Conservation (phyloP, 2,113 vertebrate species). For the Erythrocebus patas region DNA sequence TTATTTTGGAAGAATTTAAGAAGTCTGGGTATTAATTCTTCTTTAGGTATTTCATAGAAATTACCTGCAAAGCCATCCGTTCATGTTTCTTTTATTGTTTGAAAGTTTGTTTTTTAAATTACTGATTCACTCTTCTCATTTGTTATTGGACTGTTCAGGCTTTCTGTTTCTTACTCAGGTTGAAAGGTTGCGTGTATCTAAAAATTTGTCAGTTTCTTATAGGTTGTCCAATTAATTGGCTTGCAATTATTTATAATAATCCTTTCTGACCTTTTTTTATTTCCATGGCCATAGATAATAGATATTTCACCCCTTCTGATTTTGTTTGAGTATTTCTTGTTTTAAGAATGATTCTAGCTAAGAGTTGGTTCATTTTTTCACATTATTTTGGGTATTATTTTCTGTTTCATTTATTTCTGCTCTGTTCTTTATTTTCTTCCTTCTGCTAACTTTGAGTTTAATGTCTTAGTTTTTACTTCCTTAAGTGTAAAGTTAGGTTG, state of each 20-base stretch:
- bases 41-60: not conserved
- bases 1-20: not conserved
- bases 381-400: not conserved
- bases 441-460: not conserved
- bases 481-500: not conserved
- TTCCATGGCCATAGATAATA: not conserved
- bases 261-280: not conserved
- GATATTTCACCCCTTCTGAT: not conserved
- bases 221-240: too few relatives aligned
- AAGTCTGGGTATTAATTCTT: not conserved
- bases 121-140: not conserved
- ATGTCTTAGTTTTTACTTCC: not conserved
- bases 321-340: not conserved
- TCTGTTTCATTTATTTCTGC: not conserved
- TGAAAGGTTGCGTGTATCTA: not conserved
- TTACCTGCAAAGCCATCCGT: not conserved
- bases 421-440: not conserved
- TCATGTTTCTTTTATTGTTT: not conserved
- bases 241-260: not conserved
- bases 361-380: not conserved
- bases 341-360: not conserved
- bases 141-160: not conserved
- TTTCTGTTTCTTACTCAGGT: not conserved
- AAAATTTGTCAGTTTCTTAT: not conserved
- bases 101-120: not conserved